These are phyloP conservation scores for Rhinoraja longicauda DNA, from an alignment of 2,797 vertebrate genomes.

Conservation along the genomic window DNA sequence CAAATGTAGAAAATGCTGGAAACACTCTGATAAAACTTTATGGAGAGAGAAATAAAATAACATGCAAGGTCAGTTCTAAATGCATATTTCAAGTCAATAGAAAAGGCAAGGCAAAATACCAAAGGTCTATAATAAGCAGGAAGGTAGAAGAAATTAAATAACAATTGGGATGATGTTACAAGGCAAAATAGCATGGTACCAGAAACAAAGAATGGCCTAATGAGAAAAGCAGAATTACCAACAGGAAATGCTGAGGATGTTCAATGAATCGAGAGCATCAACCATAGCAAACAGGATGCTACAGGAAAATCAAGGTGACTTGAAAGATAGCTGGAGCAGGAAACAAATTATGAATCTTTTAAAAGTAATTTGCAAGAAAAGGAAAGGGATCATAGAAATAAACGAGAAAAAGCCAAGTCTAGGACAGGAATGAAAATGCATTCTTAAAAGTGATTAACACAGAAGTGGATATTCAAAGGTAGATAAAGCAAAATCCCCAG, in stretches of 20 bases:
- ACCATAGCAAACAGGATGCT: not conserved
- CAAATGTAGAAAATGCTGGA: not conserved
- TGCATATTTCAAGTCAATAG: too few species aligned
- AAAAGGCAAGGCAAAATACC: too few species aligned
- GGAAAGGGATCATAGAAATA: not conserved
- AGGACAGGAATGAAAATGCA: not conserved
- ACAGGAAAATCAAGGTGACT: not conserved
- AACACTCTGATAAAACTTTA: not conserved
- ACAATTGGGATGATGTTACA: too few species aligned
- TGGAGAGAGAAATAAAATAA: not conserved
- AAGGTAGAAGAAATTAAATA: too few species aligned
- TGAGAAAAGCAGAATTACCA: too few species aligned
- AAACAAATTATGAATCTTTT: not conserved
- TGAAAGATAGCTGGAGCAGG: not conserved
- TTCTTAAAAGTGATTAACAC: not conserved
- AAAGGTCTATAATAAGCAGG: too few species aligned
- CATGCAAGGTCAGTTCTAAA: not conserved
- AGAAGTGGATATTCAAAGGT: not conserved
- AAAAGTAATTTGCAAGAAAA: not conserved
- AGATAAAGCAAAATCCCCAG: too few species aligned
- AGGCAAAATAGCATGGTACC: too few species aligned
- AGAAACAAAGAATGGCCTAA: too few species aligned
- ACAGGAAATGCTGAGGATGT: too few species aligned
- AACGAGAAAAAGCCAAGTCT: not conserved
- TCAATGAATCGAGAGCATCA: too few species aligned